A percentile compares a stretch with the other conserved stretches of the same genome.
These are phyloP conservation scores for Hyalella azteca DNA, from an alignment of 2,888 invertebrate genomes.

Conservation along the genomic window DNA sequence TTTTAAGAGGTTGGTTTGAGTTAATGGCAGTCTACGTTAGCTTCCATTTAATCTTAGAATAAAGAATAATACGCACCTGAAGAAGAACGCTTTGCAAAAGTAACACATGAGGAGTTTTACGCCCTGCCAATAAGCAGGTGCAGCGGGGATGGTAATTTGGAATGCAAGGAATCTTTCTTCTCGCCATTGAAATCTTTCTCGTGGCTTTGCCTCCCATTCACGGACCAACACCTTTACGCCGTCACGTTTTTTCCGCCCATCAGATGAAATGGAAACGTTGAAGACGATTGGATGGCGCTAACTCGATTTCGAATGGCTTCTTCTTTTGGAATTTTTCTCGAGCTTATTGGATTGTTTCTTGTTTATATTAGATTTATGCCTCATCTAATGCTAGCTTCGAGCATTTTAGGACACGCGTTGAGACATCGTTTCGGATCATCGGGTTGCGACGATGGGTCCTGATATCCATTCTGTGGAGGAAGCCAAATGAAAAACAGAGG, in stretches of 20 bases:
- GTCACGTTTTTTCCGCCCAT: slow-evolving; percentile 2
- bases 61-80: too few species aligned
- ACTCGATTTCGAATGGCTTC: slow-evolving; percentile 35
- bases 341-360: slow-evolving; percentile 29
- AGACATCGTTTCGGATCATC: neutral
- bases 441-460: neutral
- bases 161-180: neutral
- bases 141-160: too few species aligned
- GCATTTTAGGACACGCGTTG: neutral
- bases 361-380: slow-evolving; percentile 27
- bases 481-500: too few species aligned
- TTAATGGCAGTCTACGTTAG: too few species aligned
- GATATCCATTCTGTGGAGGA: neutral
- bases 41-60: too few species aligned
- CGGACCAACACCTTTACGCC: neutral
- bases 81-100: too few species aligned
- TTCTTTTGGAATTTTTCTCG: neutral
- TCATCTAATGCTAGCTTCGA: neutral
- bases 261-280: slow-evolving; percentile 36
- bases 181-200: slow-evolving; percentile 1
- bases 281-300: slow-evolving; percentile 31
- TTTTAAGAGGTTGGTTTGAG: too few species aligned
- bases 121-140: too few species aligned
- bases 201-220: slow-evolving; percentile 9
- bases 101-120: too few species aligned